phyloP scores from a whole-genome alignment of 2,113 vertebrate species.

The Marmota flaviventris region DNA sequence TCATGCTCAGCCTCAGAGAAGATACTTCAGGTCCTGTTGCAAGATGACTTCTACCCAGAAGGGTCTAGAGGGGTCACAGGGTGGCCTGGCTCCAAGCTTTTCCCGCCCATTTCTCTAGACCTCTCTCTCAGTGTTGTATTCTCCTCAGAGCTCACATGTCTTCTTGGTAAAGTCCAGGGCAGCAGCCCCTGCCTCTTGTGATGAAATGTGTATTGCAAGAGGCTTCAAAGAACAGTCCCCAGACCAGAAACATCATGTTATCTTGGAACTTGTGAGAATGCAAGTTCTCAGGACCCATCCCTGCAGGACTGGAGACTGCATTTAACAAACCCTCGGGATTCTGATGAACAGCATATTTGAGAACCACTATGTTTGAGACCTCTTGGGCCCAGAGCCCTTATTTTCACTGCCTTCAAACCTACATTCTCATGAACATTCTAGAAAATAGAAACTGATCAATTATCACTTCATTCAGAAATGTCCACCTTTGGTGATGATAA shows the following conservation, averaged over 20 bases:
- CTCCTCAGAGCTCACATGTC: slow-evolving; percentile 68
- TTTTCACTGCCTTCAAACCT: not conserved
- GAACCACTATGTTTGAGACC: not conserved
- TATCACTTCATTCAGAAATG: not conserved
- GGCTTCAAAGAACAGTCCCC: not conserved
- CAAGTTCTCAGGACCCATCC: not conserved
- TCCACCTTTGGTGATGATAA: not conserved
- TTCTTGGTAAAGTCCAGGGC: slow-evolving; percentile 84
- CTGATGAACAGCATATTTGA: not conserved
- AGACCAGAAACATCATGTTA: not conserved
- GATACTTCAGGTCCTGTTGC: not conserved
- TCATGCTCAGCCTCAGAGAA: slow-evolving; percentile 22
- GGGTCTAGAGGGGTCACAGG: not conserved
- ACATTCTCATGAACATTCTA: not conserved
- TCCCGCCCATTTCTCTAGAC: not conserved
- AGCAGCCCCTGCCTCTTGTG: not conserved
- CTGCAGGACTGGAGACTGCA: not conserved
- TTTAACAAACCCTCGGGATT: not conserved
- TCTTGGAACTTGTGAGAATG: too few species aligned
- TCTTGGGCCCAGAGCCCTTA: not conserved
- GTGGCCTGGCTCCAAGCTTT: not conserved
- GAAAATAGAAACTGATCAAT: not conserved
- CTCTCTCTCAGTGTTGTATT: accelerated
- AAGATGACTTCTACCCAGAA: slow-evolving; percentile 27
- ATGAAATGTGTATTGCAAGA: not conserved